Evolutionary conservation across 2,113 vertebrate species (phyloP).

Genomic region (Tympanuchus pallidicinctus): DNA sequence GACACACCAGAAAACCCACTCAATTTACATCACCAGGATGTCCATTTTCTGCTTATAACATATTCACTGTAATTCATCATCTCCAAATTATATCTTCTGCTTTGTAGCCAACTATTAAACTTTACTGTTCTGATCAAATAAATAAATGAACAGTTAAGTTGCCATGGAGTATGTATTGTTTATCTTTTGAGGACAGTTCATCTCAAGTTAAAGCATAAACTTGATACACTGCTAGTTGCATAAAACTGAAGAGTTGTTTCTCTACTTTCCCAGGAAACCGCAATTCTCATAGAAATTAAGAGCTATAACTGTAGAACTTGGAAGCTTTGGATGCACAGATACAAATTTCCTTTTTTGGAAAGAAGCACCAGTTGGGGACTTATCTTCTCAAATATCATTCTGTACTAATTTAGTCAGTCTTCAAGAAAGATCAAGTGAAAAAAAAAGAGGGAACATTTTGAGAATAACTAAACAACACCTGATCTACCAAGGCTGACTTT

Average conservation of each 20-base stretch:
- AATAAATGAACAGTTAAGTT: not conserved
- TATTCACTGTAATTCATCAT: not conserved
- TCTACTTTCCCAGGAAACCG: not conserved
- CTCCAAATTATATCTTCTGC: slow-evolving; percentile 46
- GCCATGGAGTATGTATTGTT: not conserved
- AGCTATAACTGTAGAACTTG: not conserved
- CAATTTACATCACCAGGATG: not conserved
- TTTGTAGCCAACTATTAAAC: slow-evolving; percentile 28
- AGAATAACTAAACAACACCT: not conserved
- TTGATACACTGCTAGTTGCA: not conserved
- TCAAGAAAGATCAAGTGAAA: not conserved
- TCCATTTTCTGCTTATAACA: not conserved
- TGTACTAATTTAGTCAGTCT: not conserved
- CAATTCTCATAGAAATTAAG: not conserved
- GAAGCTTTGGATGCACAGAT: not conserved
- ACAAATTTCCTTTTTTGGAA: not conserved
- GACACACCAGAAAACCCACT: not conserved
- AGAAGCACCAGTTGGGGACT: not conserved
- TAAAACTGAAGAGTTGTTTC: not conserved
- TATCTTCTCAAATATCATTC: not conserved
- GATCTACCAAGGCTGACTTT: not conserved
- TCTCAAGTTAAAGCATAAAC: slow-evolving; percentile 19
- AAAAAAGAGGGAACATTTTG: not conserved
- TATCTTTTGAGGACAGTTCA: not conserved
- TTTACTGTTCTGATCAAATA: not conserved